phyloP scores from a whole-genome alignment of 2,888 invertebrate genomes.

The Argyra leucocephala region DNA sequence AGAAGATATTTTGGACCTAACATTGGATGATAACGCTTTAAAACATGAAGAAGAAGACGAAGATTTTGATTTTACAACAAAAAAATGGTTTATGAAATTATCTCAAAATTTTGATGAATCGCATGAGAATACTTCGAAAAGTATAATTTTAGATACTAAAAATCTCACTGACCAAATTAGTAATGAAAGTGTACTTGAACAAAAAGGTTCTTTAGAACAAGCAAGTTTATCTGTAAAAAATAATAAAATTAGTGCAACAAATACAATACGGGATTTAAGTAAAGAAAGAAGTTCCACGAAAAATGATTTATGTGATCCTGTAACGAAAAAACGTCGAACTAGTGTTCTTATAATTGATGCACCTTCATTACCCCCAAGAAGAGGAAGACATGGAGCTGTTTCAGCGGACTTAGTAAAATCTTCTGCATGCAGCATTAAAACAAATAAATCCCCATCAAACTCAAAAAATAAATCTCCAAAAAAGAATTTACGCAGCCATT shows the following conservation, averaged over 20 bases:
- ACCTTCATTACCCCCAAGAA: neutral
- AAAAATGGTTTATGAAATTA: slow-evolving; percentile 2
- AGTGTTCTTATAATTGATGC: neutral
- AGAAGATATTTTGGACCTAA: neutral
- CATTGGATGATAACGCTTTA: neutral
- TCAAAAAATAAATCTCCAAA: neutral
- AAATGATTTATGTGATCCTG: too few relatives aligned
- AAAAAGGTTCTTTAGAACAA: too few relatives aligned
- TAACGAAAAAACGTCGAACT: neutral
- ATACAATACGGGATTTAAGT: too few relatives aligned
- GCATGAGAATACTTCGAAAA: neutral
- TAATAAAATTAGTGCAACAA: too few relatives aligned
- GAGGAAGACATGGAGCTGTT: neutral
- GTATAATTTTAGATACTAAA: too few relatives aligned
- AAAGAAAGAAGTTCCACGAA: too few relatives aligned
- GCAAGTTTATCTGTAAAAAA: too few relatives aligned
- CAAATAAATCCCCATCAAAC: neutral
- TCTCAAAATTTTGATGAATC: neutral
- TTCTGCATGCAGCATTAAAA: neutral
- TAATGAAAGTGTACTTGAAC: too few relatives aligned
- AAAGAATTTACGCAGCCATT: neutral
- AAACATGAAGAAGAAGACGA: neutral
- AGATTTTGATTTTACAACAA: neutral
- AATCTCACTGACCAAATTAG: too few relatives aligned
- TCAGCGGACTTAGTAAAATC: neutral